Conservation (phyloP, 2,113 vertebrate genomes). For the Callipepla californica region DNA sequence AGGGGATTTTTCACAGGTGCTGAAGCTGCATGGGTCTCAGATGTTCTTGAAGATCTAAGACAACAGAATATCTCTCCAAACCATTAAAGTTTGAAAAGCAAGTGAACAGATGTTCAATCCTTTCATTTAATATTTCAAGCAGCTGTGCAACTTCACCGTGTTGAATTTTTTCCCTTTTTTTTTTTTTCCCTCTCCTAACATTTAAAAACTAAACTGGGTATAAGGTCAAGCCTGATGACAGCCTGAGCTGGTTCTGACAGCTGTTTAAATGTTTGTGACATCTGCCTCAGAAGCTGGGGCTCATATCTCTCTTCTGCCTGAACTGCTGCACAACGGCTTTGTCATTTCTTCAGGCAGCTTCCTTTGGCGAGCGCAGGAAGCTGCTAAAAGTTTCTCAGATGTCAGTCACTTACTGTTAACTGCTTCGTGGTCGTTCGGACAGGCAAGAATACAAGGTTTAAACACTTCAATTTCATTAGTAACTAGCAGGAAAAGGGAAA, state of each 20-base stretch:
- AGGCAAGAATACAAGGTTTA: not conserved
- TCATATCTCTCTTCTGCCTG: not conserved
- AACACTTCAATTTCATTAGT: not conserved
- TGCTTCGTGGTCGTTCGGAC: not conserved
- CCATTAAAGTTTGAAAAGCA: conserved; percentile 82
- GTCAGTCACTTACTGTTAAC: not conserved
- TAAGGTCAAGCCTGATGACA: conserved; percentile 80
- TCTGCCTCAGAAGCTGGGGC: conserved; percentile 62
- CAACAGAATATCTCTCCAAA: conserved; percentile 81
- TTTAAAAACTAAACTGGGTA: conserved; percentile 78
- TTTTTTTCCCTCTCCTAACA: conserved; percentile 39
- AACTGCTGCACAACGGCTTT: not conserved
- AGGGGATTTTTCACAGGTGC: conserved; percentile 77
- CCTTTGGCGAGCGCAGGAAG: not conserved
- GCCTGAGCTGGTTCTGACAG: conserved; percentile 71
- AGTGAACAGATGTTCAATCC: conserved; percentile 81
- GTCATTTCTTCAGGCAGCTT: not conserved
- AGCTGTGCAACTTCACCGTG: conserved; percentile 76
- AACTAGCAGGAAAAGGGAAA: not conserved
- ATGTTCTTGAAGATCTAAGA: conserved; percentile 85
- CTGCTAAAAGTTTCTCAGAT: not conserved
- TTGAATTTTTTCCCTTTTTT: not conserved
- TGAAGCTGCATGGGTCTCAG: conserved; percentile 75
- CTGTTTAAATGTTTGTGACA: conserved; percentile 83
- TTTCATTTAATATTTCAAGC: conserved; percentile 84